Conservation (phyloP, 2,888 invertebrate species). For the Ophraella communa region DNA sequence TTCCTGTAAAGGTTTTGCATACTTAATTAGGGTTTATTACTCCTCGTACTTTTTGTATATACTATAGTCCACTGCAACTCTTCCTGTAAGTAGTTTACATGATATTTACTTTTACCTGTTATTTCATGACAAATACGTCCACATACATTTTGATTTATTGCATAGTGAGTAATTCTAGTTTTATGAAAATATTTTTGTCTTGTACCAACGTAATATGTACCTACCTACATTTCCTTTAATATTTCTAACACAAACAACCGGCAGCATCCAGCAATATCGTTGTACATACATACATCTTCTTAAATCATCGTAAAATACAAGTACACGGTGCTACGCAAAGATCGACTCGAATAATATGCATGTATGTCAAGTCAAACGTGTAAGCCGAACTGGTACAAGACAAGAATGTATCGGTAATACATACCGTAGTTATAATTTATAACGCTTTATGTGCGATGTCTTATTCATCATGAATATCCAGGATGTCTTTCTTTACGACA, state of each 20-base stretch:
- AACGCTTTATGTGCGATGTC: constrained; percentile 11
- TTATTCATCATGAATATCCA: constrained; percentile 6
- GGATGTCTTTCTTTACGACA: constrained; percentile 6
- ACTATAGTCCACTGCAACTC: too few species aligned
- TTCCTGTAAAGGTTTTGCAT: too few species aligned
- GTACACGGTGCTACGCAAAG: constrained; percentile 5
- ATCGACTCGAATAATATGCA: neutral
- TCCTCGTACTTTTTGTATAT: too few species aligned
- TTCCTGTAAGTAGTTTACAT: too few species aligned
- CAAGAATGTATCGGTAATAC: constrained; percentile 21
- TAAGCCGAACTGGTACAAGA: neutral
- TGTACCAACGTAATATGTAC: too few species aligned
- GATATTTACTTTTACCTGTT: too few species aligned
- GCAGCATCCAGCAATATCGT: constrained; percentile 9
- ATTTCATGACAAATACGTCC: too few species aligned
- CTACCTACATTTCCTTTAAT: too few species aligned
- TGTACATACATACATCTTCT: constrained; percentile 3
- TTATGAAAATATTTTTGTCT: too few species aligned
- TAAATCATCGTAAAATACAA: constrained; percentile 23
- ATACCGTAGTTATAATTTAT: constrained; percentile 19
- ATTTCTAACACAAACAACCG: constrained; percentile 12
- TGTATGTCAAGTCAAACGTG: neutral
- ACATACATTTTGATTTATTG: too few species aligned
- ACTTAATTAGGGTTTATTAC: too few species aligned
- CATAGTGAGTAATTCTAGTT: too few species aligned